Evolutionary conservation across 2,888 invertebrate genomes (phyloP), one percentile per base, ranked within the genome.

Genomic region (Drosophila austrosaltans): DNA sequence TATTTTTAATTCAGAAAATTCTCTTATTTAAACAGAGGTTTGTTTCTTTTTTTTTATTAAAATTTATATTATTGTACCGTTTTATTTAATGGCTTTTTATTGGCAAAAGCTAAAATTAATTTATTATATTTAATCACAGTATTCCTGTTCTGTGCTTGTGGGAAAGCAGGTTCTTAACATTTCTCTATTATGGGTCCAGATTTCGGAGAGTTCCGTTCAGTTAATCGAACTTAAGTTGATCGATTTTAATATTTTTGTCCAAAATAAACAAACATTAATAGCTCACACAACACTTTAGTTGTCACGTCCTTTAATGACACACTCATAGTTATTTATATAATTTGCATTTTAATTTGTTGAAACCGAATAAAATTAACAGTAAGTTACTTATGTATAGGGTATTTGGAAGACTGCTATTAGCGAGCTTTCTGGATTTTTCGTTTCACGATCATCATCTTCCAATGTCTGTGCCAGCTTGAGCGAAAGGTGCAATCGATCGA

Each of bases 401-500:
- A 48, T 48, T 25, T 10, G 3, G 12, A 25, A 22, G 10, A 7
- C 25, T 3, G 22, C 10, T 48, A 7, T 25, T 10, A 10, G 22
- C 12, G 1, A 3, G 12, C 22, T 48, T 48, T 48, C 25, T 48
- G 25, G 40, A 22, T 12, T 10, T 22, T 53, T 28, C 28, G 44
- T n/a, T 61, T 72, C 54, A 62, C 56, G 8, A 65, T 57, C 53
- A 25, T 22, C 25, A 28, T 20, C 28, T 32, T 20, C n/a, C 58
- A 22, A 60, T 61, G 75, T 8, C 22, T 58, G 58, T 54, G 54
- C 54, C 6, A 16, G n/a, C 8, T 60, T 28, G 71, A 79, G 87
- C 85, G 88, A 81, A 81, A 81, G 81, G 81, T 85, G 79, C 76
- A 65, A 72, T 68, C 66, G 56, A 36, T 53, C 22, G 10, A 48